Conservation (phyloP, 2,888 invertebrate genomes). For the Pheosia tremula region DNA sequence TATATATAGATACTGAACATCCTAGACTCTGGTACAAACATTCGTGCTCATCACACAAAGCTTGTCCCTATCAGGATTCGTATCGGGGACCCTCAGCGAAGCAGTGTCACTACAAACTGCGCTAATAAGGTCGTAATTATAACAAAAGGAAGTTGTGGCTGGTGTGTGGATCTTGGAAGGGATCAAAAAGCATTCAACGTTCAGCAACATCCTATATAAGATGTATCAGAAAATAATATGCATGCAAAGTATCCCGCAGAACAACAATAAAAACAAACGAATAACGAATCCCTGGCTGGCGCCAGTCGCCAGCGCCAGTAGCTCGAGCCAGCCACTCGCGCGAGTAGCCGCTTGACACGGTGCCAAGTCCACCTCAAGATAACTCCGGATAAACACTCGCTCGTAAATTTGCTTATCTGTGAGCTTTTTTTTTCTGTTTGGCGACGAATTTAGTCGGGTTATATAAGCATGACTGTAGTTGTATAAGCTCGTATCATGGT, state of each 20-base stretch:
- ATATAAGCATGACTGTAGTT: slow-evolving; percentile 13
- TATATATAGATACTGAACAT: too few relatives aligned
- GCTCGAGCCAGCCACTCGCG: slow-evolving; percentile 15
- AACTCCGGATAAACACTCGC: slow-evolving; percentile 34
- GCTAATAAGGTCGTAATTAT: too few relatives aligned
- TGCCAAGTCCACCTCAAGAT: slow-evolving; percentile 44
- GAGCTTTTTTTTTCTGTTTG: slow-evolving; percentile 30
- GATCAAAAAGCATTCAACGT: too few relatives aligned
- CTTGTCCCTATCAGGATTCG: too few relatives aligned
- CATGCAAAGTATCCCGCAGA: neutral
- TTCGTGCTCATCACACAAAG: too few relatives aligned
- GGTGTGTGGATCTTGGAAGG: too few relatives aligned
- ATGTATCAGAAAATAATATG: too few relatives aligned
- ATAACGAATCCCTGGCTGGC: slow-evolving; percentile 24
- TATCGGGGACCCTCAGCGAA: too few relatives aligned
- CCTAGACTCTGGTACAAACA: too few relatives aligned
- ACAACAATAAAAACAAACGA: slow-evolving; percentile 2
- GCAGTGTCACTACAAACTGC: too few relatives aligned
- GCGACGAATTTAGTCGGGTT: slow-evolving; percentile 30
- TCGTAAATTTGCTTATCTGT: slow-evolving; percentile 41
- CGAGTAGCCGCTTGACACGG: slow-evolving; percentile 28
- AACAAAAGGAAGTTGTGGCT: too few relatives aligned
- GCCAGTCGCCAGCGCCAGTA: slow-evolving; percentile 23
- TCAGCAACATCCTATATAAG: too few relatives aligned
- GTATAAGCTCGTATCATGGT: neutral